Base-by-base conservation (phyloP, 2,113 vertebrate genomes). In the Trinectes maculatus region DNA sequence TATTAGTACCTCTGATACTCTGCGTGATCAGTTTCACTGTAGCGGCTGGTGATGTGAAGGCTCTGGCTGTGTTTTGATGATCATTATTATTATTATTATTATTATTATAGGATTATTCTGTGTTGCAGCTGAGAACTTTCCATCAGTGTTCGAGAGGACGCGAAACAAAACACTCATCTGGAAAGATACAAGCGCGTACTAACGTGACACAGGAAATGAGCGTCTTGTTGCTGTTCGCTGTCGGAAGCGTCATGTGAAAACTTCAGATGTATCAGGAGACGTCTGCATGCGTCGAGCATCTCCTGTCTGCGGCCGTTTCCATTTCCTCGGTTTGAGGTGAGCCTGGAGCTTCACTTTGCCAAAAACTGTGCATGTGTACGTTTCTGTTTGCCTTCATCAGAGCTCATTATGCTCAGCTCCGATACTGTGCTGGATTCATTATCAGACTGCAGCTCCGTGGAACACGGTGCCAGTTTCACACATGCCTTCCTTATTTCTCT, bases 381-480 rank as follows among this genome's bases (percentile, higher is more conserved):
- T 87, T 87, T 85, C 75, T 73, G 80, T 71, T 83, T 85, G 82
- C 82, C 86, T 77, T 61, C 47, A 89, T 80, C 34, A 61, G 51
- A 84, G 58, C 52, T 72, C 56, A 52, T 80, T 74, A 78, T 77
- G 68, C 73, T 65, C 54, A 25, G 15, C 80, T 82, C 71, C 59
- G 77, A 85, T 82, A 77, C 54, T 60, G 39, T 19, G 28, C 68
- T 59, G 80, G 66, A 56, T 73, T 70, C 40, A 77, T 73, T 85
- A 81, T 82, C 66, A 88, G 49, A 47, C 75, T 75, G 55, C 65
- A 55, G 59, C 40, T 77, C 77, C 55, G 43, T 66, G 81, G 51
- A 86, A 87, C 75, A 70, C 54, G 79, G 86, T 55, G 70, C 82
- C 42, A 40, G 59, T 74, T 61, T 78, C 76, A 82, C 55, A 74